Percentiles rank a stretch among this genome's conserved stretches.
phyloP scores from a whole-genome alignment of 2,113 vertebrate species.

The Calidris pugnax region DNA sequence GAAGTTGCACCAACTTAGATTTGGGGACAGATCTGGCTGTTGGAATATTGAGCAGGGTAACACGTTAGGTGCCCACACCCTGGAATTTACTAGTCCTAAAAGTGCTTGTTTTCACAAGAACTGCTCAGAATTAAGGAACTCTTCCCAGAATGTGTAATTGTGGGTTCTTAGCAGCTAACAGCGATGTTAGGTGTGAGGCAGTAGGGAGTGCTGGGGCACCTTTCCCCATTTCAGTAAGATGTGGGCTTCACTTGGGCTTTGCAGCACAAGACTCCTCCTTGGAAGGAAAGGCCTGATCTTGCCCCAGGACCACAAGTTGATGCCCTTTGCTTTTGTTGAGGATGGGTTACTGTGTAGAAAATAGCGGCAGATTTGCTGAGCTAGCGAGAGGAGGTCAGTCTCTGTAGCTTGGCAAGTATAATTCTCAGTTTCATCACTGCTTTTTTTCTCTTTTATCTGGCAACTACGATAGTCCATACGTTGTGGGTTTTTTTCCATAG shows the following conservation, averaged over 20 bases:
- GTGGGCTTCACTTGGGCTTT: background rate
- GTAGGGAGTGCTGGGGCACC: background rate
- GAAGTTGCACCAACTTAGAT: background rate
- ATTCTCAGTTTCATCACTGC: background rate
- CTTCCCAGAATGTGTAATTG: background rate
- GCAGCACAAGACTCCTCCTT: background rate
- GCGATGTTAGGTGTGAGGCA: background rate
- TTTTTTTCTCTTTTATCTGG: background rate
- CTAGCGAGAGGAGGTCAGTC: background rate
- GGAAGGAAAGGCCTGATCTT: background rate
- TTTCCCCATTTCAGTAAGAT: background rate
- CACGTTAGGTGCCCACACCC: background rate
- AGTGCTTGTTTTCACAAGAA: background rate
- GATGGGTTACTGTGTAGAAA: background rate
- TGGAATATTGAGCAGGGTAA: background rate
- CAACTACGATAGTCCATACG: background rate
- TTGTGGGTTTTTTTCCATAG: background rate
- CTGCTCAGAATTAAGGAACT: background rate
- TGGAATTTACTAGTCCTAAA: background rate
- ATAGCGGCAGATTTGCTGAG: background rate
- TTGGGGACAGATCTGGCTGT: background rate
- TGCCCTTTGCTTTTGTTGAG: background rate
- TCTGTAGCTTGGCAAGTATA: background rate
- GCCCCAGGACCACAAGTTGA: background rate
- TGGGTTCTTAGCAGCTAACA: background rate